Evolutionary conservation across 2,888 invertebrate species (phyloP).

Genomic region (Megamerina dolium): DNA sequence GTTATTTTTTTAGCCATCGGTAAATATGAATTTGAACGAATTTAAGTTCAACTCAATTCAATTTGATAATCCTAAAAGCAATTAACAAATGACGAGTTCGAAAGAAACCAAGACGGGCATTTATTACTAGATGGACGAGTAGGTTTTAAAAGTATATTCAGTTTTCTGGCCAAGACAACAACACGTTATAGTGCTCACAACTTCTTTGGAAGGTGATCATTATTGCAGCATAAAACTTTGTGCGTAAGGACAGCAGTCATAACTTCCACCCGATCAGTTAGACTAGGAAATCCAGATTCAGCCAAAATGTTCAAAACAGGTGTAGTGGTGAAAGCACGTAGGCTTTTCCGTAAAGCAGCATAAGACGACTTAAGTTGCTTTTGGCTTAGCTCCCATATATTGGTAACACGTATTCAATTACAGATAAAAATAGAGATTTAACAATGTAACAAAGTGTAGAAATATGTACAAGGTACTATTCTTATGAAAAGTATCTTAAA

Average conservation of each 20-base stretch:
- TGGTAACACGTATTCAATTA: constrained; percentile 3
- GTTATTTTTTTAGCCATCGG: too few relatives aligned
- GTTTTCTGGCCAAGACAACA: background rate
- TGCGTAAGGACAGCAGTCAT: background rate
- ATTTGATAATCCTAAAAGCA: constrained; percentile 1
- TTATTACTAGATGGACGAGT: background rate
- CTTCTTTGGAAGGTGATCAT: background rate
- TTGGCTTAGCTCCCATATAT: constrained; percentile 1
- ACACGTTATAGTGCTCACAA: background rate
- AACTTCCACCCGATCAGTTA: background rate
- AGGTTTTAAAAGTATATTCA: background rate
- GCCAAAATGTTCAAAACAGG: background rate
- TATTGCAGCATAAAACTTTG: background rate
- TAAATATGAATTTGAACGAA: constrained; percentile 1
- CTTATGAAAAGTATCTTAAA: constrained; percentile 1
- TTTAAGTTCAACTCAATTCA: background rate
- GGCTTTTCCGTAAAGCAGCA: background rate
- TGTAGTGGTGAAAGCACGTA: constrained; percentile 2
- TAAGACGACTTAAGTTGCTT: constrained; percentile 1
- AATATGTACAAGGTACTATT: background rate
- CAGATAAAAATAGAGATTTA: background rate
- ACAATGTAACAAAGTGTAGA: constrained; percentile 2
- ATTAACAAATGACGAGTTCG: background rate
- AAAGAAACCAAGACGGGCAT: background rate
- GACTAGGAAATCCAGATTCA: background rate